These are phyloP conservation scores for Liparis tanakae DNA, from an alignment of 2,797 vertebrate genomes.

Conservation along the genomic window DNA sequence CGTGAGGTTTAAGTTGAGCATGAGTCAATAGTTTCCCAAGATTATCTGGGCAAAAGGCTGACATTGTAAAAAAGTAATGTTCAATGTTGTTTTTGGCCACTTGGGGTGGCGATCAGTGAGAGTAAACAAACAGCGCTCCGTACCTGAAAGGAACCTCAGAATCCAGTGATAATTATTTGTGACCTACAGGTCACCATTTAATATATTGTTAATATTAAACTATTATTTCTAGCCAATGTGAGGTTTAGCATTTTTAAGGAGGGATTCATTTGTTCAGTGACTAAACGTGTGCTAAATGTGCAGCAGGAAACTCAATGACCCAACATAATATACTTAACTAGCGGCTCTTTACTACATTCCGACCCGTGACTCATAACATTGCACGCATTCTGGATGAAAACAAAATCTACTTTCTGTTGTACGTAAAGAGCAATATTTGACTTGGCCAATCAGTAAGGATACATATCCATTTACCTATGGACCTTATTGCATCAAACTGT, in stretches of 20 bases:
- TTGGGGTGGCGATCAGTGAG: background rate
- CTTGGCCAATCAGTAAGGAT: slow-evolving; percentile 29
- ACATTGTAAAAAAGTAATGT: background rate
- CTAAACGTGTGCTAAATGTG: background rate
- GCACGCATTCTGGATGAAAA: slow-evolving; percentile 29
- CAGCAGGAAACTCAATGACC: slow-evolving; percentile 2
- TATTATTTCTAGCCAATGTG: background rate
- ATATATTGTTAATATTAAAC: background rate
- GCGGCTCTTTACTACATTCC: slow-evolving; percentile 9
- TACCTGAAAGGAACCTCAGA: background rate
- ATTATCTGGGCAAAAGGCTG: background rate
- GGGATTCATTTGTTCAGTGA: background rate
- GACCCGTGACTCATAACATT: slow-evolving; percentile 23
- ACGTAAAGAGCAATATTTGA: slow-evolving; percentile 38
- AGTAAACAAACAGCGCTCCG: background rate
- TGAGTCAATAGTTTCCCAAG: background rate
- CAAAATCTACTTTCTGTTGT: slow-evolving; percentile 10
- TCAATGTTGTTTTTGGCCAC: background rate
- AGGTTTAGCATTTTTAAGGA: too few relatives aligned
- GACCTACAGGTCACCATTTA: background rate
- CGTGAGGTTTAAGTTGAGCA: background rate
- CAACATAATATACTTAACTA: background rate
- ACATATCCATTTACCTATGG: slow-evolving; percentile 31
- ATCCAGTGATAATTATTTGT: background rate
- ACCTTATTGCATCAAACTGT: slow-evolving; percentile 29